These are phyloP conservation scores for Xanthorhoe spadicearia DNA, from an alignment of 2,888 invertebrate genomes.

Conservation along the genomic window DNA sequence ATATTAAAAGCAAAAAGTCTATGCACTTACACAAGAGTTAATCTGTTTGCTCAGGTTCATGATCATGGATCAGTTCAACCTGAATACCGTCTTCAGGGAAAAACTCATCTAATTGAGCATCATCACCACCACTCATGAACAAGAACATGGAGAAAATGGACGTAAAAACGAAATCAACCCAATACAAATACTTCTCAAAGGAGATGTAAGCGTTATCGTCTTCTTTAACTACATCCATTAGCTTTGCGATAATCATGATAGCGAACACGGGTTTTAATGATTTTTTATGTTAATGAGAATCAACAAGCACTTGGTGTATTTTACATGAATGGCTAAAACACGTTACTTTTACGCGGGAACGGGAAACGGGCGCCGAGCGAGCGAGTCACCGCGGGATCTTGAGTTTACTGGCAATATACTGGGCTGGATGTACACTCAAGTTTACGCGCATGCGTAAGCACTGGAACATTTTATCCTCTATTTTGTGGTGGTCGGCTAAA, in stretches of 20 bases:
- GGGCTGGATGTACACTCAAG: neutral
- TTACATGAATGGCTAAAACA: constrained; percentile 3
- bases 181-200: constrained; percentile 3
- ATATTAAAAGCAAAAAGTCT: neutral
- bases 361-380: constrained; percentile 11
- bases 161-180: neutral
- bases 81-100: neutral
- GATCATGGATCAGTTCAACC: neutral
- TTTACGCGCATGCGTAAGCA: constrained; percentile 28
- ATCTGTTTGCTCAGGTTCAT: neutral
- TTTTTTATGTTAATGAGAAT: constrained; percentile 1
- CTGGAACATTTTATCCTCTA: constrained; percentile 1
- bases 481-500: neutral
- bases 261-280: constrained; percentile 8
- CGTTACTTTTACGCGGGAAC: constrained; percentile 26
- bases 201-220: neutral
- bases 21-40: constrained; percentile 13
- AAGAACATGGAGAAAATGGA: neutral
- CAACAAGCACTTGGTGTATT: constrained; percentile 16
- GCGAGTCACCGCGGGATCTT: constrained; percentile 1
- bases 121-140: neutral
- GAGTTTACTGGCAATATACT: constrained; percentile 10
- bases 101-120: neutral
- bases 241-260: constrained; percentile 8
- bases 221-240: neutral